Evolutionary conservation across 2,888 invertebrate species (phyloP).

Genomic region (Athalia cordata): DNA sequence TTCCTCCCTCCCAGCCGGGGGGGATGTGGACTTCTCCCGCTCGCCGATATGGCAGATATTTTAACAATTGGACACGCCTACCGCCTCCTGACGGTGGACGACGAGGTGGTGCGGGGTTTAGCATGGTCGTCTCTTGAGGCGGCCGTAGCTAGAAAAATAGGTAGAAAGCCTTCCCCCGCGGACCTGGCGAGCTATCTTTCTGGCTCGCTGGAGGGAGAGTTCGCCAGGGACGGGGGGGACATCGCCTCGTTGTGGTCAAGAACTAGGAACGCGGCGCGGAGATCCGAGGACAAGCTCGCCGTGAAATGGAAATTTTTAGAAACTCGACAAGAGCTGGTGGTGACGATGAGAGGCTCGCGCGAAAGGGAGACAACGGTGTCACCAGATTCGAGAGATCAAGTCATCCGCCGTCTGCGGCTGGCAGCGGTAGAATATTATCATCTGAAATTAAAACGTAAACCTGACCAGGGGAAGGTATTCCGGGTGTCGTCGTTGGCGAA

Average conservation of each 20-base stretch:
- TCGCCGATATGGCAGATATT: conserved; percentile 58
- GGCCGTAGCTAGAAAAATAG: conserved; percentile 48
- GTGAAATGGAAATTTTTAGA: conserved; percentile 54
- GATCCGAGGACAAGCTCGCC: conserved; percentile 42
- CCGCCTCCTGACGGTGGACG: conserved; percentile 58
- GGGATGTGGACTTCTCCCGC: conserved; percentile 60
- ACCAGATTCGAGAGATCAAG: conserved; percentile 42
- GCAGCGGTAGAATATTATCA: conserved; percentile 39
- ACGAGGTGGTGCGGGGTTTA: conserved; percentile 50
- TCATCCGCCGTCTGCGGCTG: conserved; percentile 26
- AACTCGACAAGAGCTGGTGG: conserved; percentile 40
- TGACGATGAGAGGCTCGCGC: conserved; percentile 20
- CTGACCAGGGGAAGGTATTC: conserved; percentile 61
- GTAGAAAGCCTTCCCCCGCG: conserved; percentile 30
- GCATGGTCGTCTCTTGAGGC: conserved; percentile 51
- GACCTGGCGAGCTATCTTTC: conserved; percentile 58
- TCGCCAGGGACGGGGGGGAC: conserved; percentile 50
- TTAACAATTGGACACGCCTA: conserved; percentile 59
- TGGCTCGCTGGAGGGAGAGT: conserved; percentile 53
- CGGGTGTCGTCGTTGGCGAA: conserved; percentile 47
- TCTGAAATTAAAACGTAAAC: conserved; percentile 45
- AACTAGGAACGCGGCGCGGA: conserved; percentile 53
- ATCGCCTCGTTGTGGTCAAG: conserved; percentile 53
- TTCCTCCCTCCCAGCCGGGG: conserved; percentile 50
- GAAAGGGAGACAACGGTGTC: conserved; percentile 50